These are phyloP conservation scores for Sus scrofa DNA, from an alignment of 2,113 vertebrate genomes.

Conservation along the genomic window T2T-Sscrofa CM000824.6:119938501-119939000, in stretches of 20 bases:
- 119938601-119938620: not conserved
- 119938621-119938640: not conserved
- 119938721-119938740: not conserved
- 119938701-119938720: not conserved
- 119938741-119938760: not conserved
- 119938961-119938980: not conserved
- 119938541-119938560: not conserved
- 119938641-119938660: not conserved
- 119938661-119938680: not conserved
- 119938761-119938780: not conserved
- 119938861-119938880: not conserved
- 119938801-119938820: not conserved
- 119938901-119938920: not conserved
- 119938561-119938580: no score
- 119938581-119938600: not conserved
- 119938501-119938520: not conserved
- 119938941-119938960: not conserved
- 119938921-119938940: not conserved
- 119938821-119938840: not conserved
- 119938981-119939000: not conserved
- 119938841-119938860: not conserved
- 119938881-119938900: not conserved
- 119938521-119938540: not conserved
- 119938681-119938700: not conserved
- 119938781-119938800: not conserved